Conservation (phyloP, 2,888 invertebrate species). For the Neocrepidodera transversa region DNA sequence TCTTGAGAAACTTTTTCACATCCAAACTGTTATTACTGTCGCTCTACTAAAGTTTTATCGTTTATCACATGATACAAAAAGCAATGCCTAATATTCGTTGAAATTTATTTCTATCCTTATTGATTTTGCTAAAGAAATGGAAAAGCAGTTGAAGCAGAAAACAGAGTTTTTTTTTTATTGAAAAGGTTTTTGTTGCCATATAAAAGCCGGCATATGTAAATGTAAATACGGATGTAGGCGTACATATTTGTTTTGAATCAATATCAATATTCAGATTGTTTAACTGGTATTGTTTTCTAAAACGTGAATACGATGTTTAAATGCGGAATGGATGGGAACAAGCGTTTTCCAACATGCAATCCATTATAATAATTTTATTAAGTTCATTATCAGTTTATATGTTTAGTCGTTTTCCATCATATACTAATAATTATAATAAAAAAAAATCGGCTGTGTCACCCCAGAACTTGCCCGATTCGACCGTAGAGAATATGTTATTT, state of each 20-base stretch:
- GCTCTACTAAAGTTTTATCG: background rate
- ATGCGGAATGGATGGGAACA: no score
- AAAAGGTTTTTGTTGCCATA: background rate
- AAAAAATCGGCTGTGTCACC: no score
- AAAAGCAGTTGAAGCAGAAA: background rate
- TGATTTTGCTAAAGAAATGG: background rate
- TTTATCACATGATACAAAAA: background rate
- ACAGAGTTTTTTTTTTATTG: background rate
- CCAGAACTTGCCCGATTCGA: no score
- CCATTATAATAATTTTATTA: no score
- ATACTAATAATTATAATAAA: no score
- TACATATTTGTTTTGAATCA: conserved; percentile 3
- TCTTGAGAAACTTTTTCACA: no score
- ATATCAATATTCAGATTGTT: conserved; percentile 7
- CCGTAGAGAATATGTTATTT: no score
- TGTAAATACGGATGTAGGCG: conserved; percentile 1
- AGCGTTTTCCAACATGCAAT: no score
- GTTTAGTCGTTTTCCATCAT: no score
- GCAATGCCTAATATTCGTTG: background rate
- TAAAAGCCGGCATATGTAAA: background rate
- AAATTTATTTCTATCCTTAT: background rate
- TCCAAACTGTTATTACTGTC: no score
- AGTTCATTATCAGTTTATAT: no score
- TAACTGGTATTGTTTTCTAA: background rate
- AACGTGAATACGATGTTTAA: background rate